phyloP scores from a whole-genome alignment of 2,888 invertebrate genomes.

The Fragum fragum region DNA sequence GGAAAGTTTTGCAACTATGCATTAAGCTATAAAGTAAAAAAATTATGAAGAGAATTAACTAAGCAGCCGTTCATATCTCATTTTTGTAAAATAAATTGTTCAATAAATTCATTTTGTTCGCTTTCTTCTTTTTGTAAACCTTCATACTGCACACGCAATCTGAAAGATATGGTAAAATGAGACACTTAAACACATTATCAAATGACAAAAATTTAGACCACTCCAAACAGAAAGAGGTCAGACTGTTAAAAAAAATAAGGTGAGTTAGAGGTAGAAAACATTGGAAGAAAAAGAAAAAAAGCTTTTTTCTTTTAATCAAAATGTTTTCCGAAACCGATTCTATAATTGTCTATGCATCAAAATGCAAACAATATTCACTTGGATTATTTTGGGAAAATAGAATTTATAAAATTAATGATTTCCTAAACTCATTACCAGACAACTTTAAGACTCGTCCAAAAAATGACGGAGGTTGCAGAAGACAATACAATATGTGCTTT shows the following conservation, averaged over 20 bases:
- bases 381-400: too few species aligned
- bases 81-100: constrained; percentile 85
- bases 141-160: constrained; percentile 83
- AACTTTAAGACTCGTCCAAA: too few species aligned
- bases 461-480: too few species aligned
- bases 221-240: not conserved
- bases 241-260: not conserved
- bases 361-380: too few species aligned
- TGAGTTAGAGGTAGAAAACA: not conserved
- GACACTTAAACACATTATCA: not conserved
- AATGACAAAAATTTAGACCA: not conserved
- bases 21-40: too few species aligned
- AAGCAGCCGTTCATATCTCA: too few species aligned
- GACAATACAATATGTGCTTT: too few species aligned
- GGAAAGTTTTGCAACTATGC: too few species aligned
- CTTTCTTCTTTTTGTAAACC: constrained; percentile 83
- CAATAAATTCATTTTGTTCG: constrained; percentile 86
- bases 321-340: not conserved
- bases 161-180: constrained; percentile 63
- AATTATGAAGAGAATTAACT: too few species aligned
- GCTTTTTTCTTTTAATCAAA: not conserved
- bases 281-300: not conserved
- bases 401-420: too few species aligned
- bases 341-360: too few species aligned
- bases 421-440: too few species aligned